Evolutionary conservation across 2,113 vertebrate genomes (phyloP).

Genomic region (Mus musculus): GRCm39 chr3:35984001-35984500

Average conservation of each 20-base stretch:
- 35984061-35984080: not conserved
- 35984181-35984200: not conserved
- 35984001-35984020: not conserved
- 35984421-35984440: conserved; percentile 37
- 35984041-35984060: not conserved
- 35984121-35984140: conserved; percentile 7
- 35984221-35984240: not conserved
- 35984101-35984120: not conserved
- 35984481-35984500: not conserved
- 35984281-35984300: not conserved
- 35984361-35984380: not conserved
- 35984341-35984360: not conserved
- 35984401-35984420: not conserved
- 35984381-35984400: not conserved
- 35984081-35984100: not conserved
- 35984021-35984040: conserved; percentile 6
- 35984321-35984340: not conserved
- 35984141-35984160: not conserved
- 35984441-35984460: conserved; percentile 48
- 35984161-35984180: not conserved
- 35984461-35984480: not conserved
- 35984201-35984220: too few relatives aligned
- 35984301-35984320: not conserved
- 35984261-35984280: not conserved
- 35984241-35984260: not conserved